Evolutionary conservation across 2,888 invertebrate genomes (phyloP).

Genomic region (Heliconius cydno): DNA sequence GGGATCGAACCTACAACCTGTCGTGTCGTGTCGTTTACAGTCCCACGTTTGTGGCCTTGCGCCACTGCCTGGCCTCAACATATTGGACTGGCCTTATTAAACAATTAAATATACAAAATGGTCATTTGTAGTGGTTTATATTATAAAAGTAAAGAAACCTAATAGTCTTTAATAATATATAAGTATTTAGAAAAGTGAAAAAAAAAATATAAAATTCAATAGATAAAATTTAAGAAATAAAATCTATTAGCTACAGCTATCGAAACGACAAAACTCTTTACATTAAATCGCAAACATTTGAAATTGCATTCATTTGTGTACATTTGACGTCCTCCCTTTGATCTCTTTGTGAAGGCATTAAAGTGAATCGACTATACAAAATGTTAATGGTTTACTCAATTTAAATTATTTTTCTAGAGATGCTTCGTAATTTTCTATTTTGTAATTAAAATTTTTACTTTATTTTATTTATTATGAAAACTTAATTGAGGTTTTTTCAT

Average conservation of each 20-base stretch:
- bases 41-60: too few relatives aligned
- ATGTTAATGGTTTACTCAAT: constrained; percentile 22
- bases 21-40: too few relatives aligned
- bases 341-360: constrained; percentile 33
- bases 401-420: constrained; percentile 22
- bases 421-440: constrained; percentile 18
- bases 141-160: too few relatives aligned
- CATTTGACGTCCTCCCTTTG: constrained; percentile 33
- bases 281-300: constrained; percentile 5
- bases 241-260: neutral
- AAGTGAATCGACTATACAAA: constrained; percentile 32
- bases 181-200: neutral
- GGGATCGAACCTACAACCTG: too few relatives aligned
- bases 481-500: neutral
- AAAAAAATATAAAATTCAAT: too few relatives aligned
- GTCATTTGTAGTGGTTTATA: too few relatives aligned
- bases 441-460: constrained; percentile 11
- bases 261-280: neutral
- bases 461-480: constrained; percentile 1
- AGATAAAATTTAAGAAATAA: neutral
- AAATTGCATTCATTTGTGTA: constrained; percentile 32
- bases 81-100: too few relatives aligned
- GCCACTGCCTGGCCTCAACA: too few relatives aligned
- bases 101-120: too few relatives aligned
- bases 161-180: neutral